Evolutionary conservation across 2,797 vertebrate species (phyloP), one percentile per base, ranked within the genome.

Genomic region (Catamblyrhynchus diadema): DNA sequence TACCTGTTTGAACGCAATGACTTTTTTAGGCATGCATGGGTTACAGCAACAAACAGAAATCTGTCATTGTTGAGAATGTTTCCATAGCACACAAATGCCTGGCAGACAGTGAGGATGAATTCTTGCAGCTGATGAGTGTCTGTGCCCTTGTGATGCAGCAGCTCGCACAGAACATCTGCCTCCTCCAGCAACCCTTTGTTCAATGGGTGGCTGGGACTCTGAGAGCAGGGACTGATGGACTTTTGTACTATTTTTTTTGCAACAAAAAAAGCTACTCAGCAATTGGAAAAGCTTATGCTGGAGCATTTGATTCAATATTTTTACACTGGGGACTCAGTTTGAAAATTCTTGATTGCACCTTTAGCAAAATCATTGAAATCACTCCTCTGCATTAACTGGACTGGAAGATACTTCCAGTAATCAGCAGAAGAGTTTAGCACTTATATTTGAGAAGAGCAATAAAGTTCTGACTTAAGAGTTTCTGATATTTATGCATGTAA

Each of bases 131-230:
- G 86, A 89, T 98, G 59, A 98, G 98, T 73, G 97, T 99, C 20
- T 98, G 97, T 66, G 97, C 98, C 2, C 97, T 98, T 6, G 96
- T 98, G 91, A 98, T 99, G 99, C 98, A 99, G 92, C 98, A 99
- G 84, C 95, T 98, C 8, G 97, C 98, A 5, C 97, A 98, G 41
- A 98, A 94, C 44, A 97, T 80, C 64, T 41, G n/a, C 69, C 48
- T 86, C 9, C 12, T 33, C 14, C 10, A 11, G 8, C 35, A 78
- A 33, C 9, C 2, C 28, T 35, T 59, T n/a, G 5, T 44, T 37
- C n/a, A 8, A 1, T 8, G 16, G 19, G 20, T 27, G 4, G 48
- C 15, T 2, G 6, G 10, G 17, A 56, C 14, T 57, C 48, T 3
- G 9, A 19, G 14, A 10, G 9, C 20, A 32, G 19, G 7, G 10